Percentiles rank a stretch among this genome's conserved stretches.
Conservation (phyloP, 2,797 vertebrate genomes). For the Sardinella longiceps region DNA sequence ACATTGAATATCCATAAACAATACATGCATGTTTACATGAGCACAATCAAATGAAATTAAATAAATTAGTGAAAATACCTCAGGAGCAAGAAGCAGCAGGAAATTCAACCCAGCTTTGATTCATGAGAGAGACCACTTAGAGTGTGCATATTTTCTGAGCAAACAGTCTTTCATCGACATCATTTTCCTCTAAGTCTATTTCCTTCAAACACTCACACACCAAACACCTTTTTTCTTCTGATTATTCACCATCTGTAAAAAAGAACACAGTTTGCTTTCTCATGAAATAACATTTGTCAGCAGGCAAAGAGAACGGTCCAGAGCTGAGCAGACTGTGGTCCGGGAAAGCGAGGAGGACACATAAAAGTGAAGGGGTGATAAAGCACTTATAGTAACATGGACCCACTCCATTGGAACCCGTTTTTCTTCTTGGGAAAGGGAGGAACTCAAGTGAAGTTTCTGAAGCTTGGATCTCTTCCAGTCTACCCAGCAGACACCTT, state of each 20-base stretch:
- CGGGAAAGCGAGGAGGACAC: not conserved
- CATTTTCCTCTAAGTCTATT: not conserved
- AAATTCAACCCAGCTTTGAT: too few species aligned
- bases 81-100: not conserved
- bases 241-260: not conserved
- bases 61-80: too few species aligned
- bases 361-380: not conserved
- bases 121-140: not conserved
- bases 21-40: too few species aligned
- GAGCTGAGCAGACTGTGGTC: not conserved
- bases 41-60: not conserved
- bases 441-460: not conserved
- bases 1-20: not conserved
- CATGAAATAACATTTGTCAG: not conserved
- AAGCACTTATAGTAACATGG: not conserved
- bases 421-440: not conserved
- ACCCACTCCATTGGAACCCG: not conserved
- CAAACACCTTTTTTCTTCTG: not conserved
- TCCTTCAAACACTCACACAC: not conserved
- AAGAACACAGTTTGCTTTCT: not conserved
- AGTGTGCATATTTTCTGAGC: not conserved
- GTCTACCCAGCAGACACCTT: not conserved
- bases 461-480: not conserved
- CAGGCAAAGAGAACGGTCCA: not conserved
- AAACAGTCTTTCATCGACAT: not conserved